These are phyloP conservation scores for Adelges cooleyi DNA, from an alignment of 1,140 invertebrate genomes.

Conservation along the genomic window DNA sequence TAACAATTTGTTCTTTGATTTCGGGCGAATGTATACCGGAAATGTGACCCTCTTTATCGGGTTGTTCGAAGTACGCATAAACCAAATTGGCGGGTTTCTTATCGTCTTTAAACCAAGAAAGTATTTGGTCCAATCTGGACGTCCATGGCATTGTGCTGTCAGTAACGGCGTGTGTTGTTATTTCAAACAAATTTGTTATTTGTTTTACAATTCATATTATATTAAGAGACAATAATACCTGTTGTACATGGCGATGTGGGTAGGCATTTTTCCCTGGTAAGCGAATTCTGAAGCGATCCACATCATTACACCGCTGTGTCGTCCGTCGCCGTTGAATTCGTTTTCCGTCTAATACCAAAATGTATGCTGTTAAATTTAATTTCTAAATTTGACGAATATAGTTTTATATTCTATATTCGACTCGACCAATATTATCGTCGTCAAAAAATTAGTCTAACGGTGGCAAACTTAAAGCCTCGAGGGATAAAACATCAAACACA, in stretches of 20 bases:
- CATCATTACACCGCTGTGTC: constrained; percentile 49
- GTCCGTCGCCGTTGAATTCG: constrained; percentile 40
- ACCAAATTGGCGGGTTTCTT: constrained; percentile 49
- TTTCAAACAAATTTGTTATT: too few relatives aligned
- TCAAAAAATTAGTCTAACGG: too few relatives aligned
- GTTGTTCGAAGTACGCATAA: constrained; percentile 60
- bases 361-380: too few relatives aligned
- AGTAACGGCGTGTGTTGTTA: not conserved
- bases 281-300: constrained; percentile 46
- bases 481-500: too few relatives aligned
- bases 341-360: constrained; percentile 47
- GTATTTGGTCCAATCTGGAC: constrained; percentile 46
- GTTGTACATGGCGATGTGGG: constrained; percentile 43
- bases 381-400: too few relatives aligned
- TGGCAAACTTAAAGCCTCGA: too few relatives aligned
- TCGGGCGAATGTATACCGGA: constrained; percentile 41
- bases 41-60: constrained; percentile 48
- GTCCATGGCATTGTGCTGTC: constrained; percentile 40
- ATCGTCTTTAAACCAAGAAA: constrained; percentile 53
- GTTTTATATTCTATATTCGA: too few relatives aligned
- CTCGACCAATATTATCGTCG: too few relatives aligned
- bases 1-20: constrained; percentile 42
- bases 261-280: constrained; percentile 42
- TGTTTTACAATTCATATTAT: too few relatives aligned
- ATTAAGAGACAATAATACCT: constrained; percentile 23